Evolutionary conservation across 2,113 vertebrate genomes (phyloP), one percentile per base, ranked within the genome.

Genomic region (Morone saxatilis): DNA sequence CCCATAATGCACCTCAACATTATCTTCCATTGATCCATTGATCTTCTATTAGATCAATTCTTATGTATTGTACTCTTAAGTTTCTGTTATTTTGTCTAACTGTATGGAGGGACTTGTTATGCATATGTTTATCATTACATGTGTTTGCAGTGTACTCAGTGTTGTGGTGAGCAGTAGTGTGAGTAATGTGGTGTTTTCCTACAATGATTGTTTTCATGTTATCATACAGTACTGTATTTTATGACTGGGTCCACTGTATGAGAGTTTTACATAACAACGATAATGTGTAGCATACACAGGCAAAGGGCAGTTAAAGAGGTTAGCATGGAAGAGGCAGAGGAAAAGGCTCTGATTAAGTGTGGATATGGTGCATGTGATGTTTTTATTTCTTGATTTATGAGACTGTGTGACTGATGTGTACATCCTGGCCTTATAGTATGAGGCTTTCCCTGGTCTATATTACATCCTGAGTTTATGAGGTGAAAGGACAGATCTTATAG

Each of bases 311-410:
- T 72, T 14, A 36, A 77, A 40, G 48, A 78, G 66, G 50, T 38
- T 7, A 79, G 51, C 43, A 13, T 71, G 53, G 51, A 63, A 25
- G 36, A 31, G 22, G 50, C 69, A 75, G 50, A 84, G 43, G 13
- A 50, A 80, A 56, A 38, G 53, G 38, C 76, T 61, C 66, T 41
- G n/a, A 60, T 75, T 17, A 68, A 75, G 13, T 51, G 17, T 71
- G 36, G 56, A 82, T 60, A 7, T 72, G 10, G 45, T 16, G 20
- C 5, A 1, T 48, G 9, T 76, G 38, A 66, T 85, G 72, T 86
- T 86, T 84, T 85, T 71, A 66, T 78, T 65, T 71, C 20, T 78
- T 84, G 68, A 88, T 80, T 89, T 86, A 79, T 75, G 63, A 16
- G 25, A 36, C 68, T 71, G 4, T 69, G 71, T 43, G 65, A 56